These are phyloP conservation scores for Clarias magur DNA, from an alignment of 2,113 vertebrate genomes.

Conservation along the genomic window DNA sequence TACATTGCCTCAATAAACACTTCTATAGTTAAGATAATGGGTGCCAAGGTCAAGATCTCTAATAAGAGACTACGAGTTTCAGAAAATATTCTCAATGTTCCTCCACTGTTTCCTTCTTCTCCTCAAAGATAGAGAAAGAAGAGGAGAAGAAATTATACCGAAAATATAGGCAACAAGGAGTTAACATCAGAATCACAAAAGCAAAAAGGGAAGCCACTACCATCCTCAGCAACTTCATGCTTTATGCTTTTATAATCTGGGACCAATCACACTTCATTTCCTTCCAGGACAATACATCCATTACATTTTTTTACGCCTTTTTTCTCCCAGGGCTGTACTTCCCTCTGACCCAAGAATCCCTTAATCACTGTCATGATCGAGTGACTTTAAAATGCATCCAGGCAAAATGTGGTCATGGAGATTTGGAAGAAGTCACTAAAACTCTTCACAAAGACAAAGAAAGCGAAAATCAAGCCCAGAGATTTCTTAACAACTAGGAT, in stretches of 20 bases:
- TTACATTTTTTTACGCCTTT: slow-evolving; percentile 5
- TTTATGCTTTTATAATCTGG: slow-evolving; percentile 26
- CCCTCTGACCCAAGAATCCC: slow-evolving; percentile 45
- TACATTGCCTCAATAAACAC: neutral
- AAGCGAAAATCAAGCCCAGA: slow-evolving; percentile 44
- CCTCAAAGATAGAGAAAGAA: slow-evolving; percentile 10
- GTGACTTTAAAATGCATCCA: slow-evolving; percentile 56
- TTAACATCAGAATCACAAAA: neutral
- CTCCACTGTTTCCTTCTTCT: slow-evolving; percentile 30
- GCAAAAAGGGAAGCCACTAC: neutral
- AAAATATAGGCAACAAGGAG: neutral
- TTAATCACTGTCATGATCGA: slow-evolving; percentile 50
- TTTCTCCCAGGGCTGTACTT: slow-evolving; percentile 39
- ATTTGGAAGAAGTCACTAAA: slow-evolving; percentile 39
- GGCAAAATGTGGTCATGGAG: slow-evolving; percentile 57
- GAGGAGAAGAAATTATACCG: slow-evolving; percentile 13
- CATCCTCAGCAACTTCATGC: neutral
- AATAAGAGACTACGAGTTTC: slow-evolving; percentile 28
- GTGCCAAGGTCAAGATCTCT: slow-evolving; percentile 14
- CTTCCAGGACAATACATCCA: neutral
- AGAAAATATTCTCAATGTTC: slow-evolving; percentile 28
- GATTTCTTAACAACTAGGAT: slow-evolving; percentile 44
- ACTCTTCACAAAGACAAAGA: slow-evolving; percentile 52
- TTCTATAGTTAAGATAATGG: neutral
- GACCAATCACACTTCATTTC: slow-evolving; percentile 8